These are phyloP conservation scores for Polyploca ridens DNA, from an alignment of 2,888 invertebrate genomes.

Conservation along the genomic window DNA sequence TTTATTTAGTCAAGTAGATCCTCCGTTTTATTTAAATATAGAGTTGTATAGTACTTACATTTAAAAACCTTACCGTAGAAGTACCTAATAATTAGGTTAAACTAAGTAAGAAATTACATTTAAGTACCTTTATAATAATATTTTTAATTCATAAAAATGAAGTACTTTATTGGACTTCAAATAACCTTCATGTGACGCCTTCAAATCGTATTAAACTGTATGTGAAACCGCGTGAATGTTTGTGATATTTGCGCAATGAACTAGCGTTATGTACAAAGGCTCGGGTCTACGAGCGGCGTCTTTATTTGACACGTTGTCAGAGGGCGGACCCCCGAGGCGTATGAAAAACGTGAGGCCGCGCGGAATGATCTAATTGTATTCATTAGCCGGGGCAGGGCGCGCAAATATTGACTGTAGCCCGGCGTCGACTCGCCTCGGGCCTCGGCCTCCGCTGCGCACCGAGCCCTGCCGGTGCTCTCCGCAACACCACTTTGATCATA, in stretches of 20 bases:
- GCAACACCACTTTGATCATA: slow-evolving; percentile 37
- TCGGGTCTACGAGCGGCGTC: slow-evolving; percentile 43
- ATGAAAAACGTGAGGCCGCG: slow-evolving; percentile 82
- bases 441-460: slow-evolving; percentile 13
- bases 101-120: background rate
- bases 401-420: slow-evolving; percentile 79
- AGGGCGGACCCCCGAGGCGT: slow-evolving; percentile 68
- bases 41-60: no score
- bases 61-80: no score
- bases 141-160: background rate
- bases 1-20: background rate
- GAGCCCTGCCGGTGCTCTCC: slow-evolving; percentile 25
- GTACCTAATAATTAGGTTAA: background rate
- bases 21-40: no score
- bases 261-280: slow-evolving; percentile 63
- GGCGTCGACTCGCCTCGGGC: slow-evolving; percentile 59
- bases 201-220: slow-evolving; percentile 32
- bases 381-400: slow-evolving; percentile 79
- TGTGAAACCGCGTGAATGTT: slow-evolving; percentile 35
- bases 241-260: slow-evolving; percentile 56
- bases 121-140: background rate
- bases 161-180: background rate
- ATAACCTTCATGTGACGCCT: slow-evolving; percentile 28
- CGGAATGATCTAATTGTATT: slow-evolving; percentile 85
- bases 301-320: slow-evolving; percentile 73